phyloP scores from a whole-genome alignment of 2,888 invertebrate species.

The Aquatica leii region DNA sequence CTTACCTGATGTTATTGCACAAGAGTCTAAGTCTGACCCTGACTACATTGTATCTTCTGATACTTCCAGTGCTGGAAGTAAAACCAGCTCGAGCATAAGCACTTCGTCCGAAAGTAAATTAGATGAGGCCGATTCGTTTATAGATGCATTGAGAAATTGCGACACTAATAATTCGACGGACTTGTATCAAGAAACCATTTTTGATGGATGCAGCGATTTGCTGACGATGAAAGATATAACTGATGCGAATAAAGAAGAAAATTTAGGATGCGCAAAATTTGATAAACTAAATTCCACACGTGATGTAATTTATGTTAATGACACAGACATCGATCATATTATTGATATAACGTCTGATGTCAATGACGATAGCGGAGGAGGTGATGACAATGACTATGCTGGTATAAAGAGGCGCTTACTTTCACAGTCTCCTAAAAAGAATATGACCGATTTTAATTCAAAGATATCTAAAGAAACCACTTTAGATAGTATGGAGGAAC shows the following conservation, averaged over 20 bases:
- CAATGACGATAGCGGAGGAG: not conserved
- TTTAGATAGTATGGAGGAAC: conserved; percentile 8
- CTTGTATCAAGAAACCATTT: not conserved
- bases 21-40: not conserved
- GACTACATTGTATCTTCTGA: not conserved
- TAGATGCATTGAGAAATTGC: conserved; percentile 4
- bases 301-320: not conserved
- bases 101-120: conserved; percentile 4
- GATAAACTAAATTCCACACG: not conserved
- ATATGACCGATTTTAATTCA: conserved; percentile 33
- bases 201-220: not conserved
- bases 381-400: not conserved
- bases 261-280: not conserved
- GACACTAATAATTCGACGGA: not conserved
- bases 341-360: not conserved
- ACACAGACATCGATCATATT: too few species aligned
- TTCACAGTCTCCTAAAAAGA: conserved; percentile 16
- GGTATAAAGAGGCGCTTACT: not conserved
- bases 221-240: not conserved
- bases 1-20: not conserved
- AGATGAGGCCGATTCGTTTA: conserved; percentile 9
- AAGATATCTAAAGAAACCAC: conserved; percentile 6
- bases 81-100: not conserved
- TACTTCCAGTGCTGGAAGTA: conserved; percentile 2
- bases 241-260: not conserved